Evolutionary conservation across 2,113 vertebrate genomes (phyloP).

Genomic region (Rhinolophus ferrumequinum): DNA sequence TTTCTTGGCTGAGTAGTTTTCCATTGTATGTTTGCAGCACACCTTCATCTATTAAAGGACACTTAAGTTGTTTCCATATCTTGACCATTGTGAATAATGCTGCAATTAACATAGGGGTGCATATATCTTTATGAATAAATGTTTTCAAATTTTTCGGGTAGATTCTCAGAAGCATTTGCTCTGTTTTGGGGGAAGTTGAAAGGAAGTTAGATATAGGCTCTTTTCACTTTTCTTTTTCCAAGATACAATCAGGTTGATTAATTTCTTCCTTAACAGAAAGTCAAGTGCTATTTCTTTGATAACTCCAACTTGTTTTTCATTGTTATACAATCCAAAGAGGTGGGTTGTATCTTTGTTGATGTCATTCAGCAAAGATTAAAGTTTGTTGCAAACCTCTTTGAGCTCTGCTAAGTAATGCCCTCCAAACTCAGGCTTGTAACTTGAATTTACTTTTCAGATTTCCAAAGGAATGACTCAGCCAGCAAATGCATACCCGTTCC

Average conservation of each 20-base stretch:
- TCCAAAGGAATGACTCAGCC: conserved; percentile 5
- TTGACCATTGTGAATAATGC: too few relatives aligned
- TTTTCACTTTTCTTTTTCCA: conserved; percentile 49
- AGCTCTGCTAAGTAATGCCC: not conserved
- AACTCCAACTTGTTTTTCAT: conserved; percentile 43
- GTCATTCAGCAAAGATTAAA: conserved; percentile 53
- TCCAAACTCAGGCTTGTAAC: not conserved
- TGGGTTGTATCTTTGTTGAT: conserved; percentile 58
- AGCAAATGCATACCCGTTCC: not conserved
- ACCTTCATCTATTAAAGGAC: too few relatives aligned
- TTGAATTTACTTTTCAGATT: conserved; percentile 30
- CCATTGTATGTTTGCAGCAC: too few relatives aligned
- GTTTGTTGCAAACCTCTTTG: not conserved
- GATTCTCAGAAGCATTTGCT: not conserved
- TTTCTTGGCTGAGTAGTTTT: too few relatives aligned
- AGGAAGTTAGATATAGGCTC: not conserved
- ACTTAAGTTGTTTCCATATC: too few relatives aligned
- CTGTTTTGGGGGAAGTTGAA: not conserved
- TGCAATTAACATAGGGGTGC: too few relatives aligned
- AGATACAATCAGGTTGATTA: conserved; percentile 42
- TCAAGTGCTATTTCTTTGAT: conserved; percentile 33
- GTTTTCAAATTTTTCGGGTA: too few relatives aligned
- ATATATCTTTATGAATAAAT: too few relatives aligned
- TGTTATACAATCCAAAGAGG: not conserved
- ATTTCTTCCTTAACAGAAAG: conserved; percentile 9